Base-by-base conservation (phyloP, 2,888 invertebrate species). In the Oxyteleia sp. region DNA sequence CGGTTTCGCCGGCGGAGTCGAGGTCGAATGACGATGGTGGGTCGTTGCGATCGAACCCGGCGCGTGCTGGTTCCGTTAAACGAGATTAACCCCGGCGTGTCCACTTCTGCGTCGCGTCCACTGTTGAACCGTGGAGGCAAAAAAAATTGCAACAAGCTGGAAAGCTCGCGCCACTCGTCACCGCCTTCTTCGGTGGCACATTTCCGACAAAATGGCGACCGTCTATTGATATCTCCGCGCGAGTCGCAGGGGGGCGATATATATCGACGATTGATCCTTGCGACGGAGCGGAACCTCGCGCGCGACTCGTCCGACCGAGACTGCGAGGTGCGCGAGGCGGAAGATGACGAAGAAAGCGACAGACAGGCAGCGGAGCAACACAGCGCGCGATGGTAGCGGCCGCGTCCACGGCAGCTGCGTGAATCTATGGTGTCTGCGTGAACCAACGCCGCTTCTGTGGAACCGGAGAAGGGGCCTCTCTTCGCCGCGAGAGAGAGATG, bases 381-480 rank as follows among this genome's bases (percentile, higher is more conserved):
- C 75, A 47, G 71, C 55, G 68, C 66, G 57, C 61, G 61, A 51
- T 69, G 61, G 72, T 61, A 59, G 61, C 72, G 23, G 63, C 29
- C 43, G 43, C 47, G 53, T 16, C 47, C 61, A 51, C 71, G 87
- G 90, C 89, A 89, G 90, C 89, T 89, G 91, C 89, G 90, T 90
- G 57, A 20, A 88, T 87, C 72, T 69, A 78, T 66, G 72, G 89
- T 88, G 90, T 90, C 90, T 90, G 90, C 72, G 91, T 88, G 92
- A 91, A 92, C 92, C 92, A 91, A 92, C 92, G 91, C 90, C 92
- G 91, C 90, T 90, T 85, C 87, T 85, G 88, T 87, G 87, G 85
- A 84, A 87, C 85, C 86, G 88, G 84, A 87, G 82, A 86, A 68
- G 82, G 83, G 68, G 80, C 81, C 71, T 71, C 72, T 63, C 63